Percentiles rank a stretch among this genome's conserved stretches.
Evolutionary conservation across 2,888 invertebrate genomes (phyloP).

Genomic region (Drosophila eohydei): DNA sequence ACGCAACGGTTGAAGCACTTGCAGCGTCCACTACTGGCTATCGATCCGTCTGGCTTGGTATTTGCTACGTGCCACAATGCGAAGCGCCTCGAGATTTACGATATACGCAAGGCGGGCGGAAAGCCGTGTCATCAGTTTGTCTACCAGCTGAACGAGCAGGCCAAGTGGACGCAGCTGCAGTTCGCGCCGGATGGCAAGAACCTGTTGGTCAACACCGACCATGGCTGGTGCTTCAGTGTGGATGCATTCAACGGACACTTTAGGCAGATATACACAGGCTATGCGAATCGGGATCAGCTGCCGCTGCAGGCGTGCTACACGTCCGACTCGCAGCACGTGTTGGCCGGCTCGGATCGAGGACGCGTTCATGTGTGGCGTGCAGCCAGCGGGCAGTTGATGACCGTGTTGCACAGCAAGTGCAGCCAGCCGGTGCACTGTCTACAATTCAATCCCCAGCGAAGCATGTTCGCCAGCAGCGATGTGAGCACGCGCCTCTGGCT

Average conservation of each 20-base stretch:
- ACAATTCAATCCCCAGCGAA: conserved; percentile 50
- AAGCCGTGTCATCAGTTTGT: conserved; percentile 36
- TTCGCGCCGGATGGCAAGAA: conserved; percentile 55
- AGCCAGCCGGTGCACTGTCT: conserved; percentile 44
- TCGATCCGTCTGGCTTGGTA: conserved; percentile 46
- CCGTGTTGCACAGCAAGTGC: conserved; percentile 27
- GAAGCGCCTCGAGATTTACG: conserved; percentile 41
- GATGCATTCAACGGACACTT: conserved; percentile 44
- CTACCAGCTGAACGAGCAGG: conserved; percentile 22
- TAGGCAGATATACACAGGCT: conserved; percentile 27
- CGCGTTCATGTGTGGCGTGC: conserved; percentile 59
- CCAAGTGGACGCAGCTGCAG: conserved; percentile 57
- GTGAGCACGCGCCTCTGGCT: conserved; percentile 51
- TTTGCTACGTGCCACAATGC: conserved; percentile 39
- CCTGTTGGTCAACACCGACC: conserved; percentile 50
- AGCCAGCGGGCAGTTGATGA: conserved; percentile 18
- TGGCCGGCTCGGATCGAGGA: conserved; percentile 54
- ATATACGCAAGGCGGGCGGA: conserved; percentile 46
- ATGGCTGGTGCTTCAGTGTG: conserved; percentile 50
- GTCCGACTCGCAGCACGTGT: conserved; percentile 56
- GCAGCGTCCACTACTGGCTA: conserved; percentile 37
- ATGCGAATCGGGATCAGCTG: conserved; percentile 27
- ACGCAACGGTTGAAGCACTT: conserved; percentile 16
- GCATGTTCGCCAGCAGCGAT: conserved; percentile 56
- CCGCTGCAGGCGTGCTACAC: conserved; percentile 40